Conservation (phyloP, 2,797 vertebrate species). For the Strix occidentalis region DNA sequence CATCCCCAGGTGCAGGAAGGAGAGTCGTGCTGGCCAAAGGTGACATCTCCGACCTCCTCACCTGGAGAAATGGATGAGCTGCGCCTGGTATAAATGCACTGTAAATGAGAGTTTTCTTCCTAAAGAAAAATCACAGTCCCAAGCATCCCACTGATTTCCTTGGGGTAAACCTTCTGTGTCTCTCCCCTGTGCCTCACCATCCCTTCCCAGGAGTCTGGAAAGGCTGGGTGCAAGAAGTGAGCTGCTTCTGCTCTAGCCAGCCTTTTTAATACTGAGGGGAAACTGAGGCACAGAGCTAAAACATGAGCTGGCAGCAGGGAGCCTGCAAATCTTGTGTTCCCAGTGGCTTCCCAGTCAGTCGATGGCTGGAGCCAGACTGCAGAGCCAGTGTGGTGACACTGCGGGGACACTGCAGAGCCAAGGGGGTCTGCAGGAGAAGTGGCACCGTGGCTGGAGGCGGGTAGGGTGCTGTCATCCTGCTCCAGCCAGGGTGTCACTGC, state of each 20-base stretch:
- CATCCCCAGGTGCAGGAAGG: accelerated
- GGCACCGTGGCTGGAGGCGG: background rate
- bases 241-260: background rate
- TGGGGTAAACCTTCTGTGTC: background rate
- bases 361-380: background rate
- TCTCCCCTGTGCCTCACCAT: background rate
- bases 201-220: background rate
- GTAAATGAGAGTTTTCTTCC: background rate
- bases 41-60: background rate
- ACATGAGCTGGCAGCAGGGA: background rate
- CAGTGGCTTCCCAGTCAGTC: background rate
- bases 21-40: background rate
- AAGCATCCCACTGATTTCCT: background rate
- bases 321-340: background rate
- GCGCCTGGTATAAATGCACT: background rate
- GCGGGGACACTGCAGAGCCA: background rate
- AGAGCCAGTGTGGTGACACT: background rate
- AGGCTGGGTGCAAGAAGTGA: background rate
- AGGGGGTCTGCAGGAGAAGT: background rate
- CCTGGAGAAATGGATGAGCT: background rate
- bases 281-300: background rate
- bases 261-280: background rate
- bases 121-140: no score
- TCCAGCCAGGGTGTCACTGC: background rate
- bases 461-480: background rate